phyloP scores from a whole-genome alignment of 2,888 invertebrate genomes.

The Unio delphinus region DNA sequence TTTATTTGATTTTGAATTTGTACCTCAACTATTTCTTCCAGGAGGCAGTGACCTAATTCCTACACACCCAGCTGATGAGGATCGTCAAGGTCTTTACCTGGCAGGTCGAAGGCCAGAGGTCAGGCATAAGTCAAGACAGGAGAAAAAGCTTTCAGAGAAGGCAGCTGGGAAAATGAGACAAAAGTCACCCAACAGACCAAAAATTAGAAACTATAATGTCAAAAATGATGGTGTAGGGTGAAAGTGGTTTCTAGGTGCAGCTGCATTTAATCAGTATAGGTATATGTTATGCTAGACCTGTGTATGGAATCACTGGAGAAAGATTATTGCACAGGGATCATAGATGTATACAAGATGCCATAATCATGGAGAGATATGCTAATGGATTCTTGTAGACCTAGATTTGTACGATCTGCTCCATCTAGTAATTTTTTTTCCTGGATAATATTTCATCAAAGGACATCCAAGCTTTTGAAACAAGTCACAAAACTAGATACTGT shows the following conservation, averaged over 20 bases:
- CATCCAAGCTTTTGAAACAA: no score
- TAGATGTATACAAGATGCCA: no score
- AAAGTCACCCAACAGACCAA: constrained; percentile 36
- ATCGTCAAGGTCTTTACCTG: constrained; percentile 5
- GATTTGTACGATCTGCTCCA: no score
- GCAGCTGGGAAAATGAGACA: constrained; percentile 27
- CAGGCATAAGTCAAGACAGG: constrained; percentile 9
- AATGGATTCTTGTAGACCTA: no score
- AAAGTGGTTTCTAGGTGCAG: constrained; percentile 4
- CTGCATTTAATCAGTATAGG: background rate
- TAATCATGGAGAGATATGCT: no score
- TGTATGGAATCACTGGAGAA: no score
- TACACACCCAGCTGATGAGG: constrained; percentile 6
- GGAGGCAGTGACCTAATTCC: background rate
- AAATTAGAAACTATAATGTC: constrained; percentile 57
- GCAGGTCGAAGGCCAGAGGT: constrained; percentile 20
- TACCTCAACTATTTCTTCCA: constrained; percentile 3
- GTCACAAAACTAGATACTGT: no score
- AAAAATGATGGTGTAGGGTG: constrained; percentile 33
- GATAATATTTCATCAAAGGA: no score
- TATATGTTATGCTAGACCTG: no score
- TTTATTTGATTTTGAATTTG: background rate
- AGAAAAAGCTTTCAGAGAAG: constrained; percentile 31
- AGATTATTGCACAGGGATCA: no score
- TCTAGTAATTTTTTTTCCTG: no score